phyloP scores from a whole-genome alignment of 2,888 invertebrate species.

The Vesta saturnalis region DNA sequence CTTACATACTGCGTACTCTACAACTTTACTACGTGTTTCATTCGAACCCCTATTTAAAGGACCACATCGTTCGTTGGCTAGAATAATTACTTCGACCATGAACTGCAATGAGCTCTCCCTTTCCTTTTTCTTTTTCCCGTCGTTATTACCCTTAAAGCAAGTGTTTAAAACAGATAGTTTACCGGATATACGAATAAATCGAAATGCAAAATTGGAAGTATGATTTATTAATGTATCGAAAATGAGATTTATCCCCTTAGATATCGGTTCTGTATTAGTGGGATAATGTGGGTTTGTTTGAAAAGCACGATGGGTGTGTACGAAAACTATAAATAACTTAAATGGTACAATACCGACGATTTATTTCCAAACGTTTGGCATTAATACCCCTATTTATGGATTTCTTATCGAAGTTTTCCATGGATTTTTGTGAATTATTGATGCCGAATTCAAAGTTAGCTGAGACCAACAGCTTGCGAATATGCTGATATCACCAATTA shows the following conservation, averaged over 20 bases:
- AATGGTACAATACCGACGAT: conserved; percentile 57
- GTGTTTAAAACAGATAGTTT: not conserved
- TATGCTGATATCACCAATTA: not conserved
- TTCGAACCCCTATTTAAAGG: conserved; percentile 36
- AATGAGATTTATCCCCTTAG: conserved; percentile 27
- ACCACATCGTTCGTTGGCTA: conserved; percentile 45
- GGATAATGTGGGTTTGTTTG: conserved; percentile 35
- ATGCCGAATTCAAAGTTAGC: conserved; percentile 4
- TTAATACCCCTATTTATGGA: conserved; percentile 50
- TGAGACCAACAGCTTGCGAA: conserved; percentile 4
- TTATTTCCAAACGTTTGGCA: conserved; percentile 53
- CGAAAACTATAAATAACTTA: conserved; percentile 58
- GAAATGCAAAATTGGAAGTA: conserved; percentile 26
- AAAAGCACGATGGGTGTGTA: conserved; percentile 54
- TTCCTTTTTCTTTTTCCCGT: conserved; percentile 20
- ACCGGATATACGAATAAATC: conserved; percentile 15
- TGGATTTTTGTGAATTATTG: conserved; percentile 23
- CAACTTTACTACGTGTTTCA: conserved; percentile 41
- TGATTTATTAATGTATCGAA: conserved; percentile 27
- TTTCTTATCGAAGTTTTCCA: conserved; percentile 30
- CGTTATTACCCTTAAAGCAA: conserved; percentile 13
- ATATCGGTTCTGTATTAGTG: conserved; percentile 24
- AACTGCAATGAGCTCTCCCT: conserved; percentile 42
- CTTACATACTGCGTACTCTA: conserved; percentile 31
- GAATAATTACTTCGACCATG: conserved; percentile 57